A percentile compares a stretch with the other conserved stretches of the same genome.
phyloP scores from a whole-genome alignment of 2,888 invertebrate genomes.

The Cataglyphis cursor region DNA sequence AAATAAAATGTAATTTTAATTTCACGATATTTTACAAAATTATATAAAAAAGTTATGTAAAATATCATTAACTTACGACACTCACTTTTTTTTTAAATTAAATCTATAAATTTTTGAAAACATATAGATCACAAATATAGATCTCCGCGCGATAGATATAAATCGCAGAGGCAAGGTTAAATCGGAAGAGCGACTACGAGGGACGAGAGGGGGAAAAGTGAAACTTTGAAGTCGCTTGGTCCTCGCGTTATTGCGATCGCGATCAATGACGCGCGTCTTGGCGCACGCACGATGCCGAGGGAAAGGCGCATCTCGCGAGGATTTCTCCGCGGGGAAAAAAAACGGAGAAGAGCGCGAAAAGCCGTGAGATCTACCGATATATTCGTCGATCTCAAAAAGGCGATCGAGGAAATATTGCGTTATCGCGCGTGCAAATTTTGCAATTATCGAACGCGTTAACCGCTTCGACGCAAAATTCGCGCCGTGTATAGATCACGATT shows the following conservation, averaged over 20 bases:
- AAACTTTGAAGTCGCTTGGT: background rate
- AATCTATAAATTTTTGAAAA: background rate
- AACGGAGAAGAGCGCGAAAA: background rate
- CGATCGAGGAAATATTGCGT: background rate
- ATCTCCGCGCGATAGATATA: background rate
- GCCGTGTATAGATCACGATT: constrained; percentile 60
- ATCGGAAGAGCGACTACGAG: background rate
- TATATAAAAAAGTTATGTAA: background rate
- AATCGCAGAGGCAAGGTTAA: background rate
- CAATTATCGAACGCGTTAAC: constrained; percentile 4
- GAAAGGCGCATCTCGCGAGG: constrained; percentile 4
- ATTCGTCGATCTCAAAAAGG: background rate
- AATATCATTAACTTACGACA: background rate
- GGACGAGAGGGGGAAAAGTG: background rate
- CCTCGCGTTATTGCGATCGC: constrained; percentile 15
- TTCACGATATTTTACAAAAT: background rate
- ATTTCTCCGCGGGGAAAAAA: background rate
- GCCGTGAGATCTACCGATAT: constrained; percentile 15
- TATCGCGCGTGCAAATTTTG: background rate
- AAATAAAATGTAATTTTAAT: background rate
- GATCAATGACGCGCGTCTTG: constrained; percentile 37
- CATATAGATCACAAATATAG: background rate
- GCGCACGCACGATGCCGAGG: constrained; percentile 27
- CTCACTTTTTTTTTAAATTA: background rate
- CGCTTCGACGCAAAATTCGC: constrained; percentile 9